phyloP scores from a whole-genome alignment of 37 sponge, comb jelly and placozoan genomes.

The Oopsacas minuta region DNA sequence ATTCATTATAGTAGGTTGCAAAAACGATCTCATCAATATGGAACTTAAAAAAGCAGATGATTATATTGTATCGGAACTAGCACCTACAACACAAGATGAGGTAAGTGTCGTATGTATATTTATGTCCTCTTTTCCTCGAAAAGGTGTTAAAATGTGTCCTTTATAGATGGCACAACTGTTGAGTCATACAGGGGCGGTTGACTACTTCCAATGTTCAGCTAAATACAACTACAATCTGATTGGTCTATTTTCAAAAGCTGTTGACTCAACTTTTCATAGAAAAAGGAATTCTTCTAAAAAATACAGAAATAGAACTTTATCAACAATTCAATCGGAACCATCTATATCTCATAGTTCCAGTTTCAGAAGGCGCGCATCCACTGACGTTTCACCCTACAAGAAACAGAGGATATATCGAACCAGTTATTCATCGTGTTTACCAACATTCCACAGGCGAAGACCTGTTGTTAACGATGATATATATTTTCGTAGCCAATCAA shows the following conservation, averaged over 20 bases:
- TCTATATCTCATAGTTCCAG: not conserved
- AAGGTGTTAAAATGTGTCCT: slow-evolving; percentile 4
- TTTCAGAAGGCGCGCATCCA: slow-evolving; percentile 1
- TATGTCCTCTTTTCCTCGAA: not conserved
- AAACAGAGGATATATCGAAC: not conserved
- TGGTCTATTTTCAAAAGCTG: not conserved
- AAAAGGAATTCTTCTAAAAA: not conserved
- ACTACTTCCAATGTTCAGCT: not conserved
- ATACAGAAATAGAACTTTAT: not conserved
- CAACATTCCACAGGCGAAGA: not conserved
- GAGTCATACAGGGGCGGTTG: not conserved
- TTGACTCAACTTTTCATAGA: not conserved
- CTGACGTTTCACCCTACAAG: not conserved
- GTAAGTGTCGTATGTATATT: not conserved
- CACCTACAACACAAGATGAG: not conserved
- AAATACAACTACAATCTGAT: not conserved
- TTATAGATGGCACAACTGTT: slow-evolving; percentile 13
- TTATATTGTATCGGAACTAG: not conserved
- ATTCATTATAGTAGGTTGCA: not conserved
- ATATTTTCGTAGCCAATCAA: not conserved
- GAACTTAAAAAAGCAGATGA: not conserved
- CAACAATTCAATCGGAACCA: not conserved
- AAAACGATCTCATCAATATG: not conserved
- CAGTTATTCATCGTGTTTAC: not conserved
- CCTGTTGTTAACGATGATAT: not conserved